Evolutionary conservation across 2,113 vertebrate species (phyloP), one percentile per base, ranked within the genome.

Genomic region (Dasyurus viverrinus): DNA sequence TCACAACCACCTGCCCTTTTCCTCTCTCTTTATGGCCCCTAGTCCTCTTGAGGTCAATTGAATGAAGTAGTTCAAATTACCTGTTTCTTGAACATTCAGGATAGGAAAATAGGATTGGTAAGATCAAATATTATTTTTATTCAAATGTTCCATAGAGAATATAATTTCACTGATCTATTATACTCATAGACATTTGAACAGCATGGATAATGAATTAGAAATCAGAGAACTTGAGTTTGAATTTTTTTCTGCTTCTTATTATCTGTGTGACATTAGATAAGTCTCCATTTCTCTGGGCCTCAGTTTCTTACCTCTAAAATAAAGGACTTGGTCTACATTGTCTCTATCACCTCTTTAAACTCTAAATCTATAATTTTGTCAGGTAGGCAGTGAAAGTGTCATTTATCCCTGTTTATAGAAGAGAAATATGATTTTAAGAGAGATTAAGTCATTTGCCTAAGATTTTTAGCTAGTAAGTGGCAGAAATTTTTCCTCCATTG

Each of bases 401-500:
- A 42, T 6, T 14, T n/a, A 76, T n/a, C 30, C 36, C 36, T n/a
- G 30, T 76, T n/a, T 22, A n/a, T 16, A 76, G 68, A 76, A 22
- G 36, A 76, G 14, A 76, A 76, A 76, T n/a, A 25, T 53, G 36
- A 30, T 9, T 46, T 23, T 92, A 19, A 8, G 46, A 22, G 8
- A 24, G 48, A 54, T 25, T 50, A 50, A 48, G 89, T 30, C 52
- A 91, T 8, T 46, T 93, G 60, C 47, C 42, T 23, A 50, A 91
- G 84, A 91, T 57, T 25, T 55, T 91, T 54, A 47, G 48, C 89
- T 60, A 91, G 53, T 48, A 94, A 46, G 76, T 93, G 90, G 89
- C 54, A 57, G 90, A 93, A 93, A 54, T 36, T 46, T 5, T 5
- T 11, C 27, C 27, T 0, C n/a, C 57, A 91, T 24, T 54, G 60